phyloP scores from a whole-genome alignment of 2,797 vertebrate species.

The Dallia pectoralis region DNA sequence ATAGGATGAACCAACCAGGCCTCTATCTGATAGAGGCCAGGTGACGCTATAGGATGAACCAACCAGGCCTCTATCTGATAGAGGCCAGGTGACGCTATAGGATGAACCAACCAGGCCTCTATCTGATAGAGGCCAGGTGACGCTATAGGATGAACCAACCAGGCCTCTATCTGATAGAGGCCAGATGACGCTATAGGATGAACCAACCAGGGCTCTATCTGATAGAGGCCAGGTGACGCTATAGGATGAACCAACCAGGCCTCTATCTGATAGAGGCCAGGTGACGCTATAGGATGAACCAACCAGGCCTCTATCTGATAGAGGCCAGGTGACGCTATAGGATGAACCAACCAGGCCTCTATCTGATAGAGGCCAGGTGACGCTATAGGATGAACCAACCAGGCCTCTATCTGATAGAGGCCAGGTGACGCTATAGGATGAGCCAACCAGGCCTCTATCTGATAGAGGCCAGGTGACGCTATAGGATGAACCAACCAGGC shows the following conservation, averaged over 20 bases:
- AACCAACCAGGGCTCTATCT: not conserved
- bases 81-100: not conserved
- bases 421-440: not conserved
- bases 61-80: no score
- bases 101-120: not conserved
- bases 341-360: not conserved
- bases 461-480: not conserved
- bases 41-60: not conserved
- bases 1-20: not conserved
- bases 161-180: no score
- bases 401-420: no score
- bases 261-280: no score
- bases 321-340: not conserved
- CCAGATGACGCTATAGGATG: not conserved
- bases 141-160: not conserved
- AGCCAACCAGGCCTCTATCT: not conserved
- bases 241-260: not conserved
- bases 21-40: no score
- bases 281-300: not conserved
- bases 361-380: no score
- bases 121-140: no score
- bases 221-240: not conserved
- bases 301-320: no score
- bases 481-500: not conserved
- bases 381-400: not conserved